Evolutionary conservation across 1,140 invertebrate genomes (phyloP).

Genomic region (Babylonia areolata): DNA sequence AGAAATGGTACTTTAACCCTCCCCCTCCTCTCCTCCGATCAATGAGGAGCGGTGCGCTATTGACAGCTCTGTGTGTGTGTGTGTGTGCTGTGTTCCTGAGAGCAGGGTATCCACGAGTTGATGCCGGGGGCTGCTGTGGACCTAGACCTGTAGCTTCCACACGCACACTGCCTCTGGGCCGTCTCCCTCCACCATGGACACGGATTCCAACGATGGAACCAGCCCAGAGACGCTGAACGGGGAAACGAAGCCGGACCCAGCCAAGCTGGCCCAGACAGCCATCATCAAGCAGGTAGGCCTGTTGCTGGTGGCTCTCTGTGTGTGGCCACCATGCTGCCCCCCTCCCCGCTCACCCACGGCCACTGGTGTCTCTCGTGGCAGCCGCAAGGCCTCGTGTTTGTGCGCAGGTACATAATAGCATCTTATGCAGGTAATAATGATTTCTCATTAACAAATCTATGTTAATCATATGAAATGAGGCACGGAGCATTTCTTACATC

Average conservation of each 20-base stretch:
- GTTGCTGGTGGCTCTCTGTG: background rate
- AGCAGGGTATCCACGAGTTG: slow-evolving; percentile 39
- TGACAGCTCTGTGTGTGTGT: slow-evolving; percentile 21
- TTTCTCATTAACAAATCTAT: slow-evolving; percentile 72
- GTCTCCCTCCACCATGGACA: slow-evolving; percentile 64
- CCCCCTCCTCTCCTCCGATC: slow-evolving; percentile 1
- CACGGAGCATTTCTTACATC: slow-evolving; percentile 1
- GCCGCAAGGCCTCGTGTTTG: slow-evolving; percentile 3
- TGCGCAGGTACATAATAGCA: slow-evolving; percentile 57
- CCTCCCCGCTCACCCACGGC: background rate
- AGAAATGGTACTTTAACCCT: background rate
- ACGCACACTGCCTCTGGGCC: background rate
- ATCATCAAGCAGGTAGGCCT: slow-evolving; percentile 75
- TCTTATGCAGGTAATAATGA: slow-evolving; percentile 62
- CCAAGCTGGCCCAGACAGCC: slow-evolving; percentile 73
- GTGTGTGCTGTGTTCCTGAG: slow-evolving; percentile 23
- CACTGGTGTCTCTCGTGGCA: background rate
- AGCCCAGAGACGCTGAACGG: slow-evolving; percentile 69
- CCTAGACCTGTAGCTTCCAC: slow-evolving; percentile 30
- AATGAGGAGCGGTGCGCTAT: slow-evolving; percentile 37
- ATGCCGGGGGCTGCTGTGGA: slow-evolving; percentile 41
- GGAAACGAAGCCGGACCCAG: slow-evolving; percentile 71
- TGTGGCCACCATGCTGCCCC: slow-evolving; percentile 2
- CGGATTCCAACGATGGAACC: slow-evolving; percentile 71
- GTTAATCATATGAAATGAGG: slow-evolving; percentile 70